Percentiles rank a stretch among this genome's conserved stretches.
Evolutionary conservation across 23 tunicate species (phyloP).

Genomic region (Phallusia fumigata): DNA sequence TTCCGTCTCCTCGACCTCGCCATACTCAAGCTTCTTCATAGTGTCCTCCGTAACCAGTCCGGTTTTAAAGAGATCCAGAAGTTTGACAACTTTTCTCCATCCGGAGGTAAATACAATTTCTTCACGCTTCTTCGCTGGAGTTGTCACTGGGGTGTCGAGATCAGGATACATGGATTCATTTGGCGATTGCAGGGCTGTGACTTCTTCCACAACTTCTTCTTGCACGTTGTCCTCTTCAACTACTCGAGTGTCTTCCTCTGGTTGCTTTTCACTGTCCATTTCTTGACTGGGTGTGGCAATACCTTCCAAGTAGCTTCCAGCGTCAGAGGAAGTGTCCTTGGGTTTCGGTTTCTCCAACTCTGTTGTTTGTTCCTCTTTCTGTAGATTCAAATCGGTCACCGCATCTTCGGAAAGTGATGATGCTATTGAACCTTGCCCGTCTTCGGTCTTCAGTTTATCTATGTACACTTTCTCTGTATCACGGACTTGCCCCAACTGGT

Average conservation of each 20-base stretch:
- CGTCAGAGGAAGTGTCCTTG: neutral
- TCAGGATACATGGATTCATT: no score
- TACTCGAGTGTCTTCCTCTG: neutral
- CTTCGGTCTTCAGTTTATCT: neutral
- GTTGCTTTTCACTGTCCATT: neutral
- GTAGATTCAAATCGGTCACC: neutral
- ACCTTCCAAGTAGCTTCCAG: neutral
- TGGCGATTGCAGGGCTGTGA: neutral
- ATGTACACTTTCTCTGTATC: neutral
- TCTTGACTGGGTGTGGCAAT: neutral
- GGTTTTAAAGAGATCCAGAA: constrained; percentile 64
- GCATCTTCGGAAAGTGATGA: neutral
- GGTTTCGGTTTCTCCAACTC: neutral
- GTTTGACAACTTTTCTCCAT: constrained; percentile 66
- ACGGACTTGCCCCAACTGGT: neutral
- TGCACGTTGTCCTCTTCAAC: neutral
- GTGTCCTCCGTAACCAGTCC: constrained; percentile 74
- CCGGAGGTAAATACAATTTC: constrained; percentile 82
- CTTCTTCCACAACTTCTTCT: constrained; percentile 11
- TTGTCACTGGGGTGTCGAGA: no score
- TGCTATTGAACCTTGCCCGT: neutral
- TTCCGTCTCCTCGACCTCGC: constrained; percentile 59
- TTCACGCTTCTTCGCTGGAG: neutral
- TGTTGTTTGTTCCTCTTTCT: neutral
- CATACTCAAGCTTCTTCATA: constrained; percentile 46